Conservation (phyloP, 2,888 invertebrate genomes). For the Melolontha melolontha region DNA sequence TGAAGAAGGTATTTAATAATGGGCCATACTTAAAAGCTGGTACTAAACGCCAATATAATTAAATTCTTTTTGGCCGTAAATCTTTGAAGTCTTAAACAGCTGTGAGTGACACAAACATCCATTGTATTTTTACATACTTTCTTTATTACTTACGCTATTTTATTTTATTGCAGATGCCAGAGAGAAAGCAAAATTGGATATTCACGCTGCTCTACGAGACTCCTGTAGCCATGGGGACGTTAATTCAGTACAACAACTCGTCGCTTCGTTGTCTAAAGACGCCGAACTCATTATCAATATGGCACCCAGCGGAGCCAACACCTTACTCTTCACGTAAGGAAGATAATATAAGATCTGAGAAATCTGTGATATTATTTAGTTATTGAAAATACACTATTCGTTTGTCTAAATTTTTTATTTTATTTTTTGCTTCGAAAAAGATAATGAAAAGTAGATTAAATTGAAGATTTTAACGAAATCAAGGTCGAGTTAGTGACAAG, state of each 20-base stretch:
- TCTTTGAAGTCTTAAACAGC: no score
- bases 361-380: constrained; percentile 6
- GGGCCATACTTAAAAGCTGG: no score
- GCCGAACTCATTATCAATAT: constrained; percentile 85
- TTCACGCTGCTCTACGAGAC: constrained; percentile 82
- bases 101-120: no score
- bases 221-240: constrained; percentile 82
- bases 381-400: constrained; percentile 7
- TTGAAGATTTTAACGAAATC: no score
- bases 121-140: no score
- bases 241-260: constrained; percentile 73
- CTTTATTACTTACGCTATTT: background rate
- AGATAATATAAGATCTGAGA: constrained; percentile 1
- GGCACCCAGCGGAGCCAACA: constrained; percentile 89
- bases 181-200: constrained; percentile 79
- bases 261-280: constrained; percentile 75
- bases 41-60: no score
- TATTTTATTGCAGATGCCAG: constrained; percentile 70
- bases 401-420: background rate
- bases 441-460: no score
- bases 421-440: no score
- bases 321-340: constrained; percentile 85
- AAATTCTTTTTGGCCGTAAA: no score
- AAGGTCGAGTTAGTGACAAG: no score
- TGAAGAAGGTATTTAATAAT: no score